phyloP scores from a whole-genome alignment of 2,113 vertebrate genomes.

The Boulengeromyrus knoepffleri region DNA sequence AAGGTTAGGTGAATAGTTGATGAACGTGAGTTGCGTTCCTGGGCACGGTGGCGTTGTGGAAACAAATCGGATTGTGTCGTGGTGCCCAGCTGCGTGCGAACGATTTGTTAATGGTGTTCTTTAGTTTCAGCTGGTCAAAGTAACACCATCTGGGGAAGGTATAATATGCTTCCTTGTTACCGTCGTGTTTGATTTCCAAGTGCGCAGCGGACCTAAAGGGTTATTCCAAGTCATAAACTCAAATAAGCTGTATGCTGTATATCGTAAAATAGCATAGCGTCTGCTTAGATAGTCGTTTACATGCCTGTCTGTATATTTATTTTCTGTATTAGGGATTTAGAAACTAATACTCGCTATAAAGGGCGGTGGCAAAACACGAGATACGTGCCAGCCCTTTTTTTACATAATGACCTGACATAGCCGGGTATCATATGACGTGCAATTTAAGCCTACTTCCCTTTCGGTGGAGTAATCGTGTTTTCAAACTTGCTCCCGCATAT shows the following conservation, averaged over 20 bases:
- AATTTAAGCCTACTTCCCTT: conserved; percentile 19
- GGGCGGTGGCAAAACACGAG: conserved; percentile 59
- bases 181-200: conserved; percentile 1
- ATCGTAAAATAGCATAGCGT: neutral
- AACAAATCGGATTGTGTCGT: neutral
- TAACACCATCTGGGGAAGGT: neutral
- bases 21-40: neutral
- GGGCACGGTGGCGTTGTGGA: neutral
- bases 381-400: conserved; percentile 40
- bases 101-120: neutral
- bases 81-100: neutral
- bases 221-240: neutral
- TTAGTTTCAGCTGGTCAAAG: neutral
- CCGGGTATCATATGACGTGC: conserved; percentile 43
- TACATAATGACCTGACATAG: conserved; percentile 53
- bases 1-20: neutral
- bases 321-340: neutral
- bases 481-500: neutral
- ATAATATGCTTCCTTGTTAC: neutral
- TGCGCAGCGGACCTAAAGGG: neutral
- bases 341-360: conserved; percentile 25
- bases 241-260: neutral
- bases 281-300: neutral
- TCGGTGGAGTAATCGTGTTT: neutral
- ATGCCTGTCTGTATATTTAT: neutral